phyloP scores from a whole-genome alignment of 2,797 vertebrate species.

The Esox masquinongy region DNA sequence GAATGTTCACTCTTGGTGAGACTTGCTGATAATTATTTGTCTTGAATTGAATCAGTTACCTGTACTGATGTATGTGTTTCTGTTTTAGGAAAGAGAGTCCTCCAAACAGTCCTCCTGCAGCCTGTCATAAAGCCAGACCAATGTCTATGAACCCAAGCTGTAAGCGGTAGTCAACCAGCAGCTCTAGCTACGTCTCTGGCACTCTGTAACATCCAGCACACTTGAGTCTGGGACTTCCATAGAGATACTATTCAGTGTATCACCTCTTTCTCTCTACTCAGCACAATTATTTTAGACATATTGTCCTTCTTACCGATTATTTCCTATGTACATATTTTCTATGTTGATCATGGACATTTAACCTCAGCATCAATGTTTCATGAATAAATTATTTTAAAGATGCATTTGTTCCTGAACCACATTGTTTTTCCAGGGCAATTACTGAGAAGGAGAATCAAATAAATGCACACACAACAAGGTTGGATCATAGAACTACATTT shows the following conservation, averaged over 20 bases:
- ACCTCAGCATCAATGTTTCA: slow-evolving; percentile 66
- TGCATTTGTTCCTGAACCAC: background rate
- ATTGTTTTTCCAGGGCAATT: background rate
- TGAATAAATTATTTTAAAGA: slow-evolving; percentile 80
- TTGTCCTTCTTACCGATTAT: slow-evolving; percentile 64
- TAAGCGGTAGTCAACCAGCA: slow-evolving; percentile 33
- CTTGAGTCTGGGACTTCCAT: slow-evolving; percentile 35
- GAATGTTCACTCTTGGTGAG: background rate
- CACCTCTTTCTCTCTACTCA: slow-evolving; percentile 60
- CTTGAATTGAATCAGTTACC: background rate
- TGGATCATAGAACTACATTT: background rate
- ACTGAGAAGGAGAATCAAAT: background rate
- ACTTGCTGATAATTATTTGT: background rate
- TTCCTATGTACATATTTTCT: slow-evolving; percentile 79
- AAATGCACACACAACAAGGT: background rate
- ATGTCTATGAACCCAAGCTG: slow-evolving; percentile 31
- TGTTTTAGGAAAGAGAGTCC: slow-evolving; percentile 69
- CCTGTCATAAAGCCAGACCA: slow-evolving; percentile 66
- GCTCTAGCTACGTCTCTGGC: slow-evolving; percentile 38
- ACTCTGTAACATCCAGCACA: slow-evolving; percentile 31
- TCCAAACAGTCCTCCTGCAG: slow-evolving; percentile 75
- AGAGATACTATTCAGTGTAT: slow-evolving; percentile 26
- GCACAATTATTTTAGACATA: slow-evolving; percentile 60
- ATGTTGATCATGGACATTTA: slow-evolving; percentile 65
- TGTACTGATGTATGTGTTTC: slow-evolving; percentile 22